phyloP scores from a whole-genome alignment of 2,888 invertebrate genomes.

The Homarus gammarus region DNA sequence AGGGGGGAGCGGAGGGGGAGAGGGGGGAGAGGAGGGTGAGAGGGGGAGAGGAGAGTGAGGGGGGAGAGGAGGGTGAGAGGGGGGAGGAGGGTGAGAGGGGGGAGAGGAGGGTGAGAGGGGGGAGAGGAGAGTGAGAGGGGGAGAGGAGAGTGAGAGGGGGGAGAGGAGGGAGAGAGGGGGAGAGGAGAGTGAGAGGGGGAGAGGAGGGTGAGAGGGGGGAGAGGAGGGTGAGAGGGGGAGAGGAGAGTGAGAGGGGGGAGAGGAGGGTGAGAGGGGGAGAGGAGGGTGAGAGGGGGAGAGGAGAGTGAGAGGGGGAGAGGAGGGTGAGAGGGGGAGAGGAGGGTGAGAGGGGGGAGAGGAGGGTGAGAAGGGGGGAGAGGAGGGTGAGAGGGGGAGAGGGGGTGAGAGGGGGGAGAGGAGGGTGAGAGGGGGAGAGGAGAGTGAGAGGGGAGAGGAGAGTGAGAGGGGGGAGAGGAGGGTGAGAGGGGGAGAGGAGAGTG shows the following conservation, averaged over 20 bases:
- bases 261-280: neutral
- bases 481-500: neutral
- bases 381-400: neutral
- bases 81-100: no score
- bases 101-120: neutral
- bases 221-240: neutral
- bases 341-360: neutral
- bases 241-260: neutral
- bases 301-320: neutral
- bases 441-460: neutral
- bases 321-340: neutral
- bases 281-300: neutral
- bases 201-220: neutral
- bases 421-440: neutral
- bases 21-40: no score
- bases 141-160: neutral
- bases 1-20: neutral
- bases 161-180: neutral
- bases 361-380: neutral
- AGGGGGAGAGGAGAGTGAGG: neutral
- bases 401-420: neutral
- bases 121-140: neutral
- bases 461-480: neutral
- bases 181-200: neutral
- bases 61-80: neutral